Conservation (phyloP, 2,113 vertebrate species). For the rat (Rattus norvegicus) region GRCr8 NC_086024.1:12966001-12966500, state of each 20-base stretch:
- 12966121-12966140: slow-evolving; percentile 98
- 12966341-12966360: background rate
- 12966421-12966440: background rate
- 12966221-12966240: slow-evolving; percentile 96
- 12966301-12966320: background rate
- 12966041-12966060: background rate
- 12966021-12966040: background rate
- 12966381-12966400: fast-evolving
- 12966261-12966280: background rate
- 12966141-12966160: slow-evolving; percentile 96
- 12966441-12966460: background rate
- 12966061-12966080: fast-evolving
- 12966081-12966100: fast-evolving
- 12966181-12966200: slow-evolving; percentile 92
- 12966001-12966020: background rate
- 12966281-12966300: background rate
- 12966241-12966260: slow-evolving; percentile 92
- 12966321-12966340: fast-evolving
- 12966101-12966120: slow-evolving; percentile 90
- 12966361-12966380: background rate
- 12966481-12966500: background rate
- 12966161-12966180: slow-evolving; percentile 96
- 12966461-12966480: background rate
- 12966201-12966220: slow-evolving; percentile 92
- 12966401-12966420: background rate